Evolutionary conservation across 92 coral and sea anemone genomes (phyloP), one percentile per base, ranked within the genome.

Genomic region (Virgularia gustaviana): DNA sequence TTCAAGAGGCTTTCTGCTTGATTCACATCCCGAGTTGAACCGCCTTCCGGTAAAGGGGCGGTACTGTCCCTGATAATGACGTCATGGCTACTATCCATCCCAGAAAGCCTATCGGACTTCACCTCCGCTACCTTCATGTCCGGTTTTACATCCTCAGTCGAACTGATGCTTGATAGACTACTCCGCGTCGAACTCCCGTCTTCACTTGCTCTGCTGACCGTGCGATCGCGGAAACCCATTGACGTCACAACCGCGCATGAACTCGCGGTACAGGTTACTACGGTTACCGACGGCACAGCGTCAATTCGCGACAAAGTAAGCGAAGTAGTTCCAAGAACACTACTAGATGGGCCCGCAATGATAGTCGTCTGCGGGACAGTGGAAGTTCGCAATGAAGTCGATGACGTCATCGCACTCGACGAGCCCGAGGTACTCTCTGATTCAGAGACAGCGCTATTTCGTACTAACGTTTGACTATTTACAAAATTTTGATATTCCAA

Each of bases 161-260:
- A 68, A 35, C 75, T 68, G 23, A 68, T 68, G 16, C 75, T 68
- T 11, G 75, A 68, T 35, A 68, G 23, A 51, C 75, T 68, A 68
- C 75, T 68, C 1, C 62, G 75, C 10, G 23, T 49, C 9, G 37
- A 34, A 33, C 75, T 49, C 9, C 9, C 28, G 1, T 68, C 75
- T 3, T 68, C 75, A 31, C 61, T 43, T 33, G 44, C 66, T 42
- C 66, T 47, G 23, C 66, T 60, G 19, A 60, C 66, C 66, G 44
- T 42, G 34, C 10, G 37, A 42, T 20, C 27, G 66, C 32, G 66
- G 66, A 60, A 31, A 60, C 28, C 22, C 64, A 28, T 27, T 6
- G 23, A 34, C 66, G 23, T 60, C 23, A 60, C n/a, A n/a, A n/a
- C n/a, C n/a, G n/a, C n/a, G n/a, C n/a, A n/a, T n/a, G n/a, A n/a